Percentiles rank a stretch among this genome's conserved stretches.
These are phyloP conservation scores for Tapirus indicus DNA, from an alignment of 2,797 vertebrate genomes.

Conservation along the genomic window DNA sequence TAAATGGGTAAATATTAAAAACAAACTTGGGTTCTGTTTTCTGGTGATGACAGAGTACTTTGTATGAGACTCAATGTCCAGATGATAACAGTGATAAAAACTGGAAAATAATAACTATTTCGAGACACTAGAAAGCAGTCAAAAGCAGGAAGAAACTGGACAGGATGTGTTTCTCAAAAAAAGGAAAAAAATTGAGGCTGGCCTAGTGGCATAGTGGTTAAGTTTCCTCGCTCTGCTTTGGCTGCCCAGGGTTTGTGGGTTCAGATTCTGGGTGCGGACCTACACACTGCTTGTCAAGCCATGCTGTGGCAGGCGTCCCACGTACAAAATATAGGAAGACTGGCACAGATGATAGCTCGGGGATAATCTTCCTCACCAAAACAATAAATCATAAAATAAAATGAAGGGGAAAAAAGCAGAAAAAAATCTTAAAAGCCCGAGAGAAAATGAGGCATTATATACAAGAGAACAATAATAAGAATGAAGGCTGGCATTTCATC, in stretches of 20 bases:
- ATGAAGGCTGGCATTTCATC: constrained; percentile 26
- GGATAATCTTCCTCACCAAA: too few relatives aligned
- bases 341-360: too few relatives aligned
- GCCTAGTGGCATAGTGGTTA: too few relatives aligned
- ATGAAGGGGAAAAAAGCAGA: too few relatives aligned
- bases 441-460: not conserved
- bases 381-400: too few relatives aligned
- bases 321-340: too few relatives aligned
- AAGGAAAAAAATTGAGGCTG: too few relatives aligned
- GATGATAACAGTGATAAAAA: not conserved
- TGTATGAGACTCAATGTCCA: not conserved
- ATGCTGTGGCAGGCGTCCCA: too few relatives aligned
- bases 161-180: not conserved
- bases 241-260: too few relatives aligned
- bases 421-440: not conserved
- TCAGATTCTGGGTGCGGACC: too few relatives aligned
- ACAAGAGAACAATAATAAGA: constrained; percentile 15
- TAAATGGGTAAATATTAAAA: not conserved
- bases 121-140: not conserved
- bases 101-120: not conserved
- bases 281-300: too few relatives aligned
- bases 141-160: constrained; percentile 16
- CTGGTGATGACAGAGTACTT: not conserved
- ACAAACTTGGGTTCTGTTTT: not conserved
- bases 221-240: too few relatives aligned